Base-by-base conservation (phyloP, 1,140 invertebrate species). In the Agrilus planipennis region DNA sequence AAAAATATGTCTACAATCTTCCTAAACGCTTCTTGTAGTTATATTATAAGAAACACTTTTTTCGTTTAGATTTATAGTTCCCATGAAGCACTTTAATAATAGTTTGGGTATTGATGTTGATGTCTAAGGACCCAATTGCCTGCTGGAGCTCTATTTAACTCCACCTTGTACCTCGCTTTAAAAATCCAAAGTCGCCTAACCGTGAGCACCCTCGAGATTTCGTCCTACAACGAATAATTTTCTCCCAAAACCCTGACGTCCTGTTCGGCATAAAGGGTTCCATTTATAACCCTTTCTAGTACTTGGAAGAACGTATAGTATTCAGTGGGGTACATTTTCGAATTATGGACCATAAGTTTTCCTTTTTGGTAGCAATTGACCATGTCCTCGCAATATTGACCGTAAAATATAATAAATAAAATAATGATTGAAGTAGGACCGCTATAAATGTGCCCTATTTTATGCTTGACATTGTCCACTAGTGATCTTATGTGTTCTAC, bases 41-140 rank as follows among this genome's bases (percentile, higher is more conserved):
- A n/a, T n/a, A n/a, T n/a, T n/a, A n/a, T n/a, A n/a, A n/a, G n/a
- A n/a, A n/a, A n/a, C n/a, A n/a, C n/a, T n/a, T n/a, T n/a, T n/a
- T n/a, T n/a, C n/a, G n/a, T n/a, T n/a, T n/a, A n/a, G n/a, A n/a
- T n/a, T n/a, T n/a, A n/a, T n/a, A n/a, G n/a, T n/a, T n/a, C n/a
- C n/a, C n/a, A n/a, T n/a, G n/a, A n/a, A n/a, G n/a, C n/a, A n/a
- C n/a, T n/a, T n/a, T n/a, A n/a, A n/a, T n/a, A n/a, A n/a, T n/a
- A n/a, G n/a, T n/a, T n/a, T n/a, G n/a, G n/a, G n/a, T n/a, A n/a
- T n/a, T n/a, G n/a, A n/a, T n/a, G n/a, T n/a, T n/a, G n/a, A n/a
- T n/a, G n/a, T n/a, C n/a, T n/a, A n/a, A 99, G 68, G 1, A 98
- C 93, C 94, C 94, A 98, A 67, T 95, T 97, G 10, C 96, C 96